Conservation (phyloP, 2,797 vertebrate species). For the Pterois miles region DNA sequence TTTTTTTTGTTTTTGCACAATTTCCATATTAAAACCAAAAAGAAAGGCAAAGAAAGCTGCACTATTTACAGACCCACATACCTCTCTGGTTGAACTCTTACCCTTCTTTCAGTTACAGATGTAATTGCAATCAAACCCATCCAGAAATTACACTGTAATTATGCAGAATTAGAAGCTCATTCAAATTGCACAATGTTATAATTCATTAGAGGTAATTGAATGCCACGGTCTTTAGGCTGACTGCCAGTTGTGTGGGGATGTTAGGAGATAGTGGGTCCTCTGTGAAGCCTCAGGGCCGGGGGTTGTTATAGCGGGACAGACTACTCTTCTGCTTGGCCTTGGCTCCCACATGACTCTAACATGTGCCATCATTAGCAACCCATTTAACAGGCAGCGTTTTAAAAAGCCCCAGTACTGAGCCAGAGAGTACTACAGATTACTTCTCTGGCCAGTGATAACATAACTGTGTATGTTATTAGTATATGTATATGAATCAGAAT, state of each 20-base stretch:
- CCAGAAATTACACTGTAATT: conserved; percentile 72
- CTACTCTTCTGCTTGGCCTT: conserved; percentile 54
- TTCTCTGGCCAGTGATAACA: conserved; percentile 23
- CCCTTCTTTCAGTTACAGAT: conserved; percentile 38
- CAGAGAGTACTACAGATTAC: conserved; percentile 46
- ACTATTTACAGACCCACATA: conserved; percentile 35
- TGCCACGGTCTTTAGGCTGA: conserved; percentile 63
- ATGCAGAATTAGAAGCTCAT: conserved; percentile 70
- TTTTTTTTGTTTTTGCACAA: conserved; percentile 41
- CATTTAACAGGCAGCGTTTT: conserved; percentile 46
- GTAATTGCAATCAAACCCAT: conserved; percentile 59
- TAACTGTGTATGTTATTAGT: conserved; percentile 4
- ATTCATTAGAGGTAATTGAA: conserved; percentile 78
- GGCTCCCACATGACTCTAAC: conserved; percentile 36
- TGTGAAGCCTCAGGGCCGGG: conserved; percentile 29
- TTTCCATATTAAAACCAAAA: conserved; percentile 51
- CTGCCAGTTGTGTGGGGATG: conserved; percentile 72
- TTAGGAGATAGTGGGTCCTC: conserved; percentile 65
- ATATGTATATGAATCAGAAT: neutral
- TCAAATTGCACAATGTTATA: conserved; percentile 77
- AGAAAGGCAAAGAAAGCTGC: conserved; percentile 34
- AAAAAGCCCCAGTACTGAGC: conserved; percentile 9
- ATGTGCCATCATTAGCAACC: conserved; percentile 52
- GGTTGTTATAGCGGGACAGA: conserved; percentile 41
- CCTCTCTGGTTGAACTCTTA: conserved; percentile 61